Base-by-base conservation (phyloP, 2,888 invertebrate species). In the Scaptomyza flava region DNA sequence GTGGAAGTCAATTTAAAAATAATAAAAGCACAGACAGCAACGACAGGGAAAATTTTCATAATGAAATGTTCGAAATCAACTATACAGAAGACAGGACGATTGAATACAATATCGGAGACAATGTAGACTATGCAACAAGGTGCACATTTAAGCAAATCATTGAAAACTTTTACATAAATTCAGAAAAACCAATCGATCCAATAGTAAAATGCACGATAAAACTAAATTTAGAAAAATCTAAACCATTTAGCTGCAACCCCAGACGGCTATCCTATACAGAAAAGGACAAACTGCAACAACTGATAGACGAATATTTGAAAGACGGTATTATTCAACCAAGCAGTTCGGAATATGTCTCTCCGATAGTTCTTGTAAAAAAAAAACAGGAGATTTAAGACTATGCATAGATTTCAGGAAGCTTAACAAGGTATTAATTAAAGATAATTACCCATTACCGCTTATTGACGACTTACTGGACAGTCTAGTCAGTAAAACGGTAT, bases 401-500 rank as follows among this genome's bases (percentile, higher is more conserved):
- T 46, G 31, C 12, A 33, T 33, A 4, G 31, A 47, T 14, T 33
- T 27, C 14, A 47, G 47, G 17, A 47, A 5, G 8, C 17, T 46
- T n/a, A 47, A 47, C 17, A 47, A 33, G 5, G 31, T 47, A 4
- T 9, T 47, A 14, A 14, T 47, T 4, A 47, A 51, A 27, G 27
- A 51, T 3, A 51, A 51, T 11, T 51, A 38, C 9, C 38, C 50
- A 1, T 51, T 51, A 20, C 34, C 23, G 3, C n/a, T 50, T 2
- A 36, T 50, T 8, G 50, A 50, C 20, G 50, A 51, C n/a, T 9
- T 51, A 9, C 36, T 51, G 2, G 27, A 38, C 36, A 51, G 23
- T 11, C n/a, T 51, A n/a, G 50, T 38, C 1, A 27, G 14, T 9
- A 38, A 51, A 30, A 38, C 11, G 6, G 27, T 41, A 7, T 51